A percentile compares a stretch with the other conserved stretches of the same genome.
These are phyloP conservation scores for Galeopsomyia nigrocyanea DNA, from an alignment of 2,888 invertebrate species.

Conservation along the genomic window DNA sequence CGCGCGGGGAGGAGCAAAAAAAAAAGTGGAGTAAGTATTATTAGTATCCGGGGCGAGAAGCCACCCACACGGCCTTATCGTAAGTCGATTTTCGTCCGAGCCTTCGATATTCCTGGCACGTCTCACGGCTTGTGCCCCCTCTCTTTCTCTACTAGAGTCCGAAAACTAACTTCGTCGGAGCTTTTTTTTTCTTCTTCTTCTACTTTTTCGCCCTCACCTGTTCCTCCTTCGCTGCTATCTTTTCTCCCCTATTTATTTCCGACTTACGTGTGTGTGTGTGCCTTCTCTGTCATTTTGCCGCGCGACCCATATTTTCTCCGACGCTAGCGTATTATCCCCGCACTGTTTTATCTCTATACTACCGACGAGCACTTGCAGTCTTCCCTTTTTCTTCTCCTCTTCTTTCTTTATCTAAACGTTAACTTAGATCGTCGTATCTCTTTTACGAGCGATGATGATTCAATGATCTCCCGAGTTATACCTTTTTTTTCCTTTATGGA, in stretches of 20 bases:
- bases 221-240: not conserved
- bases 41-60: conserved; percentile 5
- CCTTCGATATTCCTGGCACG: conserved; percentile 55
- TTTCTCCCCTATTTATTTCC: conserved; percentile 33
- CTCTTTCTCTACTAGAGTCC: not conserved
- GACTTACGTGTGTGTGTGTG: conserved; percentile 8
- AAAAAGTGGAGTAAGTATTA: conserved; percentile 8
- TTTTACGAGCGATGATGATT: no score
- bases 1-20: not conserved
- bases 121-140: conserved; percentile 20
- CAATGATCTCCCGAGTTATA: no score
- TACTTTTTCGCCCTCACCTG: not conserved
- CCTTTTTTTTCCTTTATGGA: no score
- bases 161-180: not conserved
- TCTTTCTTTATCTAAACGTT: no score
- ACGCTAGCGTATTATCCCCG: no score
- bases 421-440: no score
- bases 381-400: no score
- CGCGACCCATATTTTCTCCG: conserved; percentile 6
- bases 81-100: conserved; percentile 48
- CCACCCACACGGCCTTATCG: conserved; percentile 35
- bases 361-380: no score
- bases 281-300: conserved; percentile 18
- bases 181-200: not conserved
- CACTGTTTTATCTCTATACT: no score